Evolutionary conservation across 2,888 invertebrate genomes (phyloP), one percentile per base, ranked within the genome.

Genomic region (Calameuta pallipes): DNA sequence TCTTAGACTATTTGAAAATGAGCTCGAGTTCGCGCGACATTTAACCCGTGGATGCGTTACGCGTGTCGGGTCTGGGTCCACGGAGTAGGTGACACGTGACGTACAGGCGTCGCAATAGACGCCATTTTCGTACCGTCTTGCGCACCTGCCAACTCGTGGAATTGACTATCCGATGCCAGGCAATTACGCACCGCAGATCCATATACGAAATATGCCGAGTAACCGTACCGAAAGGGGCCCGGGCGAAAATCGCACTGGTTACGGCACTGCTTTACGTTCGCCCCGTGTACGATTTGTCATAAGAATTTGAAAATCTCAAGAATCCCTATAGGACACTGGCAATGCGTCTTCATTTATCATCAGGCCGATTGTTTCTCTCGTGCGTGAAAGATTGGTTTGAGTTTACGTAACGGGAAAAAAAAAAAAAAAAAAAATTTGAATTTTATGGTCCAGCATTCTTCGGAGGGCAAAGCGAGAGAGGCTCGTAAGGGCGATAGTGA

Each of bases 71-170:
- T 33, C 15, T 23, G 2, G 15, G 41, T 41, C 15, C 4, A 41
- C 4, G 15, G 41, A 15, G 41, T 4, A 13, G 37, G 41, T 23
- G 15, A 41, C 23, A 15, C 41, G 15, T 23, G 23, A 41, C 41
- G 15, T 6, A 6, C 9, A 41, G 41, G 23, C 23, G 56, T 23
- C 56, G 56, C 9, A 2, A 56, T 56, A 56, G 56, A 56, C 56
- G 56, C 56, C 56, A 56, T 56, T 56, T 56, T 56, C 23, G 56
- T 56, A 56, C 56, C 56, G 23, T 56, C 23, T 2, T 75, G 78
- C 79, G 79, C 83, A 81, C 71, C 31, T 71, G 71, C 2, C 71
- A 23, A 71, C 1, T 71, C 71, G 30, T 15, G 15, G 30, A 33
- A 71, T 30, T 34, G 30, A 35, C 23, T n/a, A 23, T 56, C 23